Evolutionary conservation across 2,888 invertebrate species (phyloP), one percentile per base, ranked within the genome.

Genomic region (Acrobasis suavella): DNA sequence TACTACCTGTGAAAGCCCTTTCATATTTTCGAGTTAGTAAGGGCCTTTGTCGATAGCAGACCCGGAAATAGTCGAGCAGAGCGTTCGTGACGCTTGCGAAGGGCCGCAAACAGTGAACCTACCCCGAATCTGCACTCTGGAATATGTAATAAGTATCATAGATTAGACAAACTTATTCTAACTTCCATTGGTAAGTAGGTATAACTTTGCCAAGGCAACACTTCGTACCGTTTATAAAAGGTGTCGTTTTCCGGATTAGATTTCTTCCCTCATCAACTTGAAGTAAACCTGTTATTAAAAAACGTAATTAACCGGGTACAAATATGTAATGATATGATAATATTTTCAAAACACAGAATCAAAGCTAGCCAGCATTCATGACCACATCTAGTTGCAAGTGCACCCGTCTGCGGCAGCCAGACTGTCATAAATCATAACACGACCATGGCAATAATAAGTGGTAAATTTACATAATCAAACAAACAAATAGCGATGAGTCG

Each of bases 1-100:
- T 84, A 83, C 85, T 78, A 78, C 77, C 77, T 81, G 76, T 79
- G 78, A 82, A 81, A 82, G 80, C 76, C 78, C 81, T 79, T 85
- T 85, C 82, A 81, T 82, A 84, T 83, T 86, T 83, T 84, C 82
- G 80, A 85, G 85, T 87, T 80, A 83, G 83, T 86, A 85, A 80
- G 83, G 80, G 80, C 81, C 81, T 84, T 87, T 84, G 84, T 83
- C 75, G 81, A 79, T 76, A 71, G 72, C 73, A 80, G 78, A 77
- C 76, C 80, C 85, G 87, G 88, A 86, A 87, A 86, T 85, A 85
- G 82, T 78, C 78, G 67, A 69, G 59, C 71, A 66, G 71, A 67
- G 72, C 63, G 65, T 61, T 62, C 62, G 64, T 52, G 58, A 63
- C 62, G 68, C 65, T 63, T 65, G 63, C 42, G n/a, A 42, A 58